Evolutionary conservation across 2,888 invertebrate species (phyloP).

Genomic region (Lymantria dispar): DNA sequence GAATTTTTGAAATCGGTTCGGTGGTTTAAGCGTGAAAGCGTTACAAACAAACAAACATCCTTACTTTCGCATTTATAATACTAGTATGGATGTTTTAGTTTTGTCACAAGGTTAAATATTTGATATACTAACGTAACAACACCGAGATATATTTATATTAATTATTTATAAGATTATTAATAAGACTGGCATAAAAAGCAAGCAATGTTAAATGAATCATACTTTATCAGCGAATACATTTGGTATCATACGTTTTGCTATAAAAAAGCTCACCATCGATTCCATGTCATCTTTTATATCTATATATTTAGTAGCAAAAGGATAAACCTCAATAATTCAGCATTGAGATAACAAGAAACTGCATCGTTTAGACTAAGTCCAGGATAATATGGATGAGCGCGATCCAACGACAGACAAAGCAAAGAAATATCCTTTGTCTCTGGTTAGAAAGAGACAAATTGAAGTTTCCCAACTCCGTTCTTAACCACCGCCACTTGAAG

Average conservation of each 20-base stretch:
- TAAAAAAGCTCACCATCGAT: constrained; percentile 11
- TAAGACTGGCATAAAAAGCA: too few relatives aligned
- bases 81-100: too few relatives aligned
- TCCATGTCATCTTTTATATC: constrained; percentile 12
- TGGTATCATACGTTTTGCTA: constrained; percentile 8
- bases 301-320: constrained; percentile 27
- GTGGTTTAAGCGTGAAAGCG: too few relatives aligned
- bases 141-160: too few relatives aligned
- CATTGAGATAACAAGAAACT: constrained; percentile 54
- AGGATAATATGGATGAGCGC: constrained; percentile 39
- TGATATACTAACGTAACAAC: too few relatives aligned
- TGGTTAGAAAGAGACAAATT: constrained; percentile 44
- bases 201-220: constrained; percentile 9
- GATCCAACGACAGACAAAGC: constrained; percentile 43
- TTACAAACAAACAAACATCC: too few relatives aligned
- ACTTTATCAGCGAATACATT: constrained; percentile 25
- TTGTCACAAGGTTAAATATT: too few relatives aligned
- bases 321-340: constrained; percentile 45
- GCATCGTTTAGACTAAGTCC: constrained; percentile 51
- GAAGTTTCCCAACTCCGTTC: constrained; percentile 37
- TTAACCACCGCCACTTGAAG: constrained; percentile 40
- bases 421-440: constrained; percentile 34
- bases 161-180: too few relatives aligned
- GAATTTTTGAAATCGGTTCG: too few relatives aligned
- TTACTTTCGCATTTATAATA: too few relatives aligned